Base-by-base conservation (phyloP, 2,888 invertebrate genomes). In the Ceriagrion tenellum region DNA sequence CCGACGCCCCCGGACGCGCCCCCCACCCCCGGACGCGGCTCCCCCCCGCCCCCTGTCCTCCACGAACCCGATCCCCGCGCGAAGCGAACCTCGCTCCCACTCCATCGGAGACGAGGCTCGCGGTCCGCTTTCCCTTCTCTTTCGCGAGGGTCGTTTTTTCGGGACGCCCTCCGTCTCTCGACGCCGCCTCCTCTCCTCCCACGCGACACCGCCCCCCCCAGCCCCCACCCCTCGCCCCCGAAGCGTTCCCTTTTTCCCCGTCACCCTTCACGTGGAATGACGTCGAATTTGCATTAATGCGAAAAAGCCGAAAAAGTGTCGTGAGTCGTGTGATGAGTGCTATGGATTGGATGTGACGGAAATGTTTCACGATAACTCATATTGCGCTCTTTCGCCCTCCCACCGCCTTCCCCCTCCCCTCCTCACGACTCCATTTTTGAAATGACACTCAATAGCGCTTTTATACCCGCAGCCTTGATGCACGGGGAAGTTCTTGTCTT, bases 281-380 rank as follows among this genome's bases (percentile, higher is more conserved):
- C 93, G 93, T 93, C 93, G 69, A 93, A 93, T 93, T 93, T 93
- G 93, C 93, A 93, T 93, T 93, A 93, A 93, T 93, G 93, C 93
- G 93, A 69, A 93, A 59, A 93, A 93, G 93, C 93, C 93, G 59
- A 93, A 93, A 93, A 93, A 93, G 93, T 93, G 93, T 93, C 93
- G 93, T 47, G 63, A 69, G 69, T 47, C 55, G 69, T 93, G 93
- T 93, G 93, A 93, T 47, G 93, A 74, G 93, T 47, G 93, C 18
- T 93, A 69, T 63, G 55, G 93, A 93, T 93, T 93, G 69, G 93
- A 74, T 93, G 93, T 93, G 93, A 93, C 69, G 93, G 93, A 69
- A 93, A 63, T 93, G 93, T 93, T 93, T 93, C 93, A 74, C 63
- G 93, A 93, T 93, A 93, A 93, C 93, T 93, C 93, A 93, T 16